Evolutionary conservation across 2,113 vertebrate genomes (phyloP).

Genomic region (Pedionomus torquatus): DNA sequence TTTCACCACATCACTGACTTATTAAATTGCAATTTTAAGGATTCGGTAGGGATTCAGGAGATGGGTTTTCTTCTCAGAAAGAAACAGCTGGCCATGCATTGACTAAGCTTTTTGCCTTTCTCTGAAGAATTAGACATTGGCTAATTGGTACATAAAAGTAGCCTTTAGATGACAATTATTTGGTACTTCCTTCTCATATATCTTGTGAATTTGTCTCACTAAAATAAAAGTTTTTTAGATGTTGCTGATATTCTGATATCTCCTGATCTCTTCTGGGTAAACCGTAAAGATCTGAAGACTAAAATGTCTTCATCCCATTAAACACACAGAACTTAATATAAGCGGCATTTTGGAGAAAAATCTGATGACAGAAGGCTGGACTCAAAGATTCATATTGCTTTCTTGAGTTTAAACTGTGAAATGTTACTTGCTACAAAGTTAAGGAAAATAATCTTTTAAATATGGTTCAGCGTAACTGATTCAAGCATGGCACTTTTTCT

Average conservation of each 20-base stretch:
- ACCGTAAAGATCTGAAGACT: not conserved
- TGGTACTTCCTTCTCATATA: not conserved
- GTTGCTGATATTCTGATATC: not conserved
- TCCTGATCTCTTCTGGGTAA: not conserved
- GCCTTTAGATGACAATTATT: not conserved
- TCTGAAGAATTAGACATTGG: not conserved
- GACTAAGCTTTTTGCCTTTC: not conserved
- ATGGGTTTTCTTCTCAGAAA: not conserved
- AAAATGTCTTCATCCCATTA: not conserved
- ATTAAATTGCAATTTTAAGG: not conserved
- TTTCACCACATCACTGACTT: not conserved
- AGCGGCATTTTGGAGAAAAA: not conserved
- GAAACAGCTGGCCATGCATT: not conserved
- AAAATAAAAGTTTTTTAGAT: not conserved
- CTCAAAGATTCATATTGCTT: not conserved
- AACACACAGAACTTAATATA: not conserved
- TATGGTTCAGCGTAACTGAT: not conserved
- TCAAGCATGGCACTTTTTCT: slow-evolving; percentile 1
- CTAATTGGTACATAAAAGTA: not conserved
- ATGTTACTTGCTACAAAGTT: not conserved
- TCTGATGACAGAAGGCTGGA: not conserved
- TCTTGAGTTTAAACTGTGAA: not conserved
- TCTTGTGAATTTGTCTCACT: not conserved
- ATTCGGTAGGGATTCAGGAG: not conserved
- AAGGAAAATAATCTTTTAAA: not conserved